Evolutionary conservation across 30 jellyfish, hydroid and myxozoan genomes (phyloP).

Genomic region (Pseudorhiza aurosa): DNA sequence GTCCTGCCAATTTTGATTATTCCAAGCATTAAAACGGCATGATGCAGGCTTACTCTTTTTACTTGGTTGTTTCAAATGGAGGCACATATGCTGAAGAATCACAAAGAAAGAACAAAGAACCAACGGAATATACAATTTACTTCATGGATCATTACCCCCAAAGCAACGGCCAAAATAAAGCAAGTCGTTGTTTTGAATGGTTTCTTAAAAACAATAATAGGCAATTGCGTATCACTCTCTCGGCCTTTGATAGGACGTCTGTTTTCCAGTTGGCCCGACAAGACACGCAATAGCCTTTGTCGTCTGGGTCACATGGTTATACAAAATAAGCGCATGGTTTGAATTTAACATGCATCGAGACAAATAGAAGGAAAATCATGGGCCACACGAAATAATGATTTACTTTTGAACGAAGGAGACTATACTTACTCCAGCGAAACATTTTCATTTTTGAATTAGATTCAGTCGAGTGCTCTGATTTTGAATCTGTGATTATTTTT

Average conservation of each 20-base stretch:
- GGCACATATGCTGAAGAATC: slow-evolving; percentile 56
- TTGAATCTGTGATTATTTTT: too few species aligned
- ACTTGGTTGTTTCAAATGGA: slow-evolving; percentile 11
- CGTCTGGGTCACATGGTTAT: slow-evolving; percentile 18
- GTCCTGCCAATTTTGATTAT: slow-evolving; percentile 6
- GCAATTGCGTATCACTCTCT: slow-evolving; percentile 3
- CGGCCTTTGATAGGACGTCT: not conserved
- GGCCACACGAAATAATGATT: too few species aligned
- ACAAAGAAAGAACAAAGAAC: slow-evolving; percentile 4
- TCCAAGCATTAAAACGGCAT: slow-evolving; percentile 13
- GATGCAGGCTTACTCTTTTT: slow-evolving; percentile 11
- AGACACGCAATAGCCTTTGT: not conserved
- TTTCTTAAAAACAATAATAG: slow-evolving; percentile 6
- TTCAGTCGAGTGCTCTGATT: too few species aligned
- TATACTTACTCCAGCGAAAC: too few species aligned
- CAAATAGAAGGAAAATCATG: too few species aligned
- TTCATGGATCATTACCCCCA: slow-evolving; percentile 35
- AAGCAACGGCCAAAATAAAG: slow-evolving; percentile 11
- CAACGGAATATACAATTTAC: not conserved
- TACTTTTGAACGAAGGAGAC: too few species aligned
- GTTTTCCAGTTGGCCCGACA: not conserved
- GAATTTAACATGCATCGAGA: too few species aligned
- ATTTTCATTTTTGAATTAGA: too few species aligned
- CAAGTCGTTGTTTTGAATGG: slow-evolving; percentile 5
- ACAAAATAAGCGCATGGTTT: too few species aligned